Evolutionary conservation across 2,888 invertebrate species (phyloP).

Genomic region (Parapristionchus giblindavisi): DNA sequence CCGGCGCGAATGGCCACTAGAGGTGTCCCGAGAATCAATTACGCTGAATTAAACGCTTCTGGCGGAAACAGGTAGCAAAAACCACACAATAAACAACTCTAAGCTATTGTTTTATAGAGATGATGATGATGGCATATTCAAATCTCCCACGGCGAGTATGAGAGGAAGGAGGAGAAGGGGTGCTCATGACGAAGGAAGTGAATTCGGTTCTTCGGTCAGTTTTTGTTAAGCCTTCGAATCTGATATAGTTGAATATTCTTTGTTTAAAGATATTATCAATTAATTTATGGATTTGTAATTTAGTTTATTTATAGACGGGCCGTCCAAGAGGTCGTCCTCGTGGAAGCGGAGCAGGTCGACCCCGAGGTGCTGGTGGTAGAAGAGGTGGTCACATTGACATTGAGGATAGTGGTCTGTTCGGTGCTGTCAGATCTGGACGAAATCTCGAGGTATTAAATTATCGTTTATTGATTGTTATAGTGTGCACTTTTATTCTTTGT

Average conservation of each 20-base stretch:
- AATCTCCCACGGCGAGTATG: slow-evolving; percentile 51
- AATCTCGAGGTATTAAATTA: slow-evolving; percentile 24
- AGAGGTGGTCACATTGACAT: slow-evolving; percentile 40
- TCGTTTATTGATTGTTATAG: neutral
- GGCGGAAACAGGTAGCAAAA: slow-evolving; percentile 27
- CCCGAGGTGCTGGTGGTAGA: slow-evolving; percentile 41
- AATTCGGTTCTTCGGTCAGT: slow-evolving; percentile 23
- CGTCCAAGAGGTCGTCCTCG: slow-evolving; percentile 57
- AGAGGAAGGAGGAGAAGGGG: slow-evolving; percentile 51
- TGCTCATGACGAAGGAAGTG: slow-evolving; percentile 41
- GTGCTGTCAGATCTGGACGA: slow-evolving; percentile 54
- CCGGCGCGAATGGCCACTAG: slow-evolving; percentile 51
- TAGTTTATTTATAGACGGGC: slow-evolving; percentile 26
- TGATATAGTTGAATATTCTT: neutral
- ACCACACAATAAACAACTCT: neutral
- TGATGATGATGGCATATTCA: slow-evolving; percentile 49
- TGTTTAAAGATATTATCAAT: neutral
- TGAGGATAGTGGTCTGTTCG: slow-evolving; percentile 55
- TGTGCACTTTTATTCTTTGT: neutral
- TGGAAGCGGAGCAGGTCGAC: slow-evolving; percentile 42
- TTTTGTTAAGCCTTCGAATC: neutral
- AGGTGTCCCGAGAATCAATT: slow-evolving; percentile 48
- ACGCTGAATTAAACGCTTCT: slow-evolving; percentile 45
- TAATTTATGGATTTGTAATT: neutral
- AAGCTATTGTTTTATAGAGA: neutral